Evolutionary conservation across 2,113 vertebrate species (phyloP).

Genomic region (Amphiprion ocellaris): DNA sequence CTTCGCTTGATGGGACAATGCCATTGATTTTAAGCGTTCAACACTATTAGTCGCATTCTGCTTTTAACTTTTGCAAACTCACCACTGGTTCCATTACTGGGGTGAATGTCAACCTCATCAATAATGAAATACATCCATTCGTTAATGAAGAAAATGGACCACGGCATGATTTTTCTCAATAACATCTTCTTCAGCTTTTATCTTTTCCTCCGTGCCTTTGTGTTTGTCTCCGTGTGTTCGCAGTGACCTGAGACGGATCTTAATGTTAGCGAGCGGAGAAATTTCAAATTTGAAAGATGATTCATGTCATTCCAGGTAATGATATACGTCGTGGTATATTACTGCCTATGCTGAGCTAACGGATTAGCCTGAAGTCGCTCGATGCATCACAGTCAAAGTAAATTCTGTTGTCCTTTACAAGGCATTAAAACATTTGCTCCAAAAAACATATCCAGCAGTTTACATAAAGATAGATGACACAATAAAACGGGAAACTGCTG

Average conservation of each 20-base stretch:
- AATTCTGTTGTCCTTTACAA: constrained; percentile 35
- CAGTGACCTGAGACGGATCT: constrained; percentile 45
- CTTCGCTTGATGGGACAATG: constrained; percentile 29
- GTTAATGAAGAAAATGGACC: constrained; percentile 30
- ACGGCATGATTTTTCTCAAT: constrained; percentile 13
- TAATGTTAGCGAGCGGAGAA: constrained; percentile 53
- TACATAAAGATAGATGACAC: constrained; percentile 14
- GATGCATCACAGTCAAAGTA: constrained; percentile 21
- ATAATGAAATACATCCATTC: constrained; percentile 48
- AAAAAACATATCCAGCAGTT: constrained; percentile 17
- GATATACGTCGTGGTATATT: constrained; percentile 1
- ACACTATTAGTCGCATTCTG: constrained; percentile 20
- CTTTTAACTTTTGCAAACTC: constrained; percentile 62
- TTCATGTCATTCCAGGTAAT: constrained; percentile 28
- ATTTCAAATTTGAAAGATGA: constrained; percentile 34
- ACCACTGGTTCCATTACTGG: constrained; percentile 57
- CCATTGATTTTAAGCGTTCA: constrained; percentile 54
- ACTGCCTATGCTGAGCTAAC: constrained; percentile 8
- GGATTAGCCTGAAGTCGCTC: constrained; percentile 1
- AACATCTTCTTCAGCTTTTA: constrained; percentile 12
- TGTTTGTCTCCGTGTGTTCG: constrained; percentile 13
- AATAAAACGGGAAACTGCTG: not conserved
- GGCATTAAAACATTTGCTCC: not conserved
- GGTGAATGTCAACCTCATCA: constrained; percentile 66
- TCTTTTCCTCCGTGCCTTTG: not conserved